These are phyloP conservation scores for Metopolophium dirhodum DNA, from an alignment of 1,140 invertebrate genomes.

Conservation along the genomic window DNA sequence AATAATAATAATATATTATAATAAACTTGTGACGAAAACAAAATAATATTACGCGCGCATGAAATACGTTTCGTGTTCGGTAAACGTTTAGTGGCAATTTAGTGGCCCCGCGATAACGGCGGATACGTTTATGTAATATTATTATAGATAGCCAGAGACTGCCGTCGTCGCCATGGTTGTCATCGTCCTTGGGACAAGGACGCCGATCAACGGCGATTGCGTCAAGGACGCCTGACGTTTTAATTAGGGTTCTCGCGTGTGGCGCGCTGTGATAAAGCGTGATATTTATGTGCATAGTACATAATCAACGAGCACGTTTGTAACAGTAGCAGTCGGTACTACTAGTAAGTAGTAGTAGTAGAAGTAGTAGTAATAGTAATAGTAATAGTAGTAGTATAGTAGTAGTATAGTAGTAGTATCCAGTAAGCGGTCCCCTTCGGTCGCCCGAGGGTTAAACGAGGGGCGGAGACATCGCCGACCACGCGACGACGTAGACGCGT, in stretches of 20 bases:
- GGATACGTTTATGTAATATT: background rate
- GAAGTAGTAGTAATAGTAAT: conserved; percentile 5
- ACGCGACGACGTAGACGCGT: conserved; percentile 50
- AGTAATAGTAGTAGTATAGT: background rate
- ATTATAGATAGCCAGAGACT: background rate
- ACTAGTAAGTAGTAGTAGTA: background rate
- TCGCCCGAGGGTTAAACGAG: conserved; percentile 52
- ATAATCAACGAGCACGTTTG: background rate
- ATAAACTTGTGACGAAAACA: background rate
- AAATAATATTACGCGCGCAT: background rate
- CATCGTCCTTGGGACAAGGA: conserved; percentile 33
- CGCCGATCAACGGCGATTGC: background rate
- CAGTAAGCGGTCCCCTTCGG: background rate
- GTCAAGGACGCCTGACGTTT: background rate
- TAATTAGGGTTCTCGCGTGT: conserved; percentile 7
- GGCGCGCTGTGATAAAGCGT: background rate
- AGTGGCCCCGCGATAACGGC: background rate
- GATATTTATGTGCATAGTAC: background rate
- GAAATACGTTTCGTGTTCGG: background rate
- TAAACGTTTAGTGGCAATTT: background rate
- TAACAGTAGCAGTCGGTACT: background rate
- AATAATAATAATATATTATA: background rate
- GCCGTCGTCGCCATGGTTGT: background rate
- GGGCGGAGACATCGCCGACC: conserved; percentile 47
- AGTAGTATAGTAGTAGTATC: background rate